Evolutionary conservation across 2,888 invertebrate genomes (phyloP).

Genomic region (Anagyrus pseudococci): DNA sequence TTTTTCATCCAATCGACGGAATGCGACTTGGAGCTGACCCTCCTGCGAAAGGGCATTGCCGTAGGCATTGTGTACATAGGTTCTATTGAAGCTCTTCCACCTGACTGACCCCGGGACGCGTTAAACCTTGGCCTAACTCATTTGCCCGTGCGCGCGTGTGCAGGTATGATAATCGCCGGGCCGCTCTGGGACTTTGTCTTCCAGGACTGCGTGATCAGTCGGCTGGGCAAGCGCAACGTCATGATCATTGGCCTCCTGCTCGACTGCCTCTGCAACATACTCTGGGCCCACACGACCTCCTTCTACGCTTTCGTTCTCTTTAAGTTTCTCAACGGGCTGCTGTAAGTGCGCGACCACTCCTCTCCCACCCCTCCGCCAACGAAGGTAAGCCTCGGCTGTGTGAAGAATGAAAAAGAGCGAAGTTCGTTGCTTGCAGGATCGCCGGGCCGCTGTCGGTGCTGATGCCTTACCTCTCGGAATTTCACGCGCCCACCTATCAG

Average conservation of each 20-base stretch:
- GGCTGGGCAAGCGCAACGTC: slow-evolving; percentile 72
- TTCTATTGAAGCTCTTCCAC: no score
- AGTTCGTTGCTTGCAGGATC: slow-evolving; percentile 60
- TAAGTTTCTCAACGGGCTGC: slow-evolving; percentile 76
- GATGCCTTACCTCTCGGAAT: slow-evolving; percentile 76
- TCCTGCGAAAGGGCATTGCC: slow-evolving; percentile 75
- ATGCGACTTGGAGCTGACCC: slow-evolving; percentile 74
- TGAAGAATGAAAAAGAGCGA: no score
- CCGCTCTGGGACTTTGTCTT: slow-evolving; percentile 80
- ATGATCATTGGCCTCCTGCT: slow-evolving; percentile 72
- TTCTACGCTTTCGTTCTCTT: slow-evolving; percentile 71
- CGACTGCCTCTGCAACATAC: slow-evolving; percentile 70
- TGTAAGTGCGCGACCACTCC: slow-evolving; percentile 66
- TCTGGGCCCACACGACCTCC: slow-evolving; percentile 72
- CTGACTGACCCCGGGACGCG: no score
- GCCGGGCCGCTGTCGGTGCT: slow-evolving; percentile 78
- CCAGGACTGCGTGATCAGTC: slow-evolving; percentile 73
- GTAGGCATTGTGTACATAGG: slow-evolving; percentile 78
- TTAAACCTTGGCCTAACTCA: neutral
- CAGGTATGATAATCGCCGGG: slow-evolving; percentile 79
- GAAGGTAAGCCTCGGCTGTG: no score
- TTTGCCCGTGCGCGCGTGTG: slow-evolving; percentile 29
- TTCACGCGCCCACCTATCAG: slow-evolving; percentile 72
- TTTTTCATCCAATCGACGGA: slow-evolving; percentile 78
- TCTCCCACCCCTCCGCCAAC: neutral